phyloP scores from a whole-genome alignment of 2,113 vertebrate genomes.

The Polypterus senegalus region DNA sequence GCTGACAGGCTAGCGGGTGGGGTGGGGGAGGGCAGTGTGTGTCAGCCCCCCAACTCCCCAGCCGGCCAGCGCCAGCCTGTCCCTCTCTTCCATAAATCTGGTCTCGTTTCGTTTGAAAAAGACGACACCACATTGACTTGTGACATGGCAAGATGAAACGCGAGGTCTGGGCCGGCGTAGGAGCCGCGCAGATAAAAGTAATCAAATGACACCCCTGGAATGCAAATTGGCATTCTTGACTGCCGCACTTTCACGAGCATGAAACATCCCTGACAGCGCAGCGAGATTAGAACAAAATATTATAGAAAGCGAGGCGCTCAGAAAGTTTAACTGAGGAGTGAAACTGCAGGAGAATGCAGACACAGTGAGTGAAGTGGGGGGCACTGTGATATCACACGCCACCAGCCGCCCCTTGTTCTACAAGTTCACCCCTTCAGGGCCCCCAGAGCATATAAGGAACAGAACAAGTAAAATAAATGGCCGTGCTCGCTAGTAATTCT shows the following conservation, averaged over 20 bases:
- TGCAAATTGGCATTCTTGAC: slow-evolving; percentile 87
- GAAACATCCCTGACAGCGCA: slow-evolving; percentile 72
- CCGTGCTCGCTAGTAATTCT: no score
- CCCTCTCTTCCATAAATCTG: neutral
- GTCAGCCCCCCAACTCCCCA: slow-evolving; percentile 26
- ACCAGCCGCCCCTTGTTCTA: neutral
- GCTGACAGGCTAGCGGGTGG: slow-evolving; percentile 63
- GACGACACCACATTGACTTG: slow-evolving; percentile 58
- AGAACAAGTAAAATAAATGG: no score
- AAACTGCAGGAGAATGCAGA: slow-evolving; percentile 34
- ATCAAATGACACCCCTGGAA: slow-evolving; percentile 91
- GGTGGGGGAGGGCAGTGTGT: slow-evolving; percentile 33
- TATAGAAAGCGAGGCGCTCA: slow-evolving; percentile 61
- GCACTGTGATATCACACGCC: slow-evolving; percentile 13
- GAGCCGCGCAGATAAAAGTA: slow-evolving; percentile 78
- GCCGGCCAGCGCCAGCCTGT: neutral
- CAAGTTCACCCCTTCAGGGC: no score
- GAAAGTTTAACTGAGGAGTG: slow-evolving; percentile 51
- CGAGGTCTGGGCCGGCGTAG: slow-evolving; percentile 60
- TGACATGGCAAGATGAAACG: slow-evolving; percentile 74
- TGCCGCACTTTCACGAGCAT: slow-evolving; percentile 66
- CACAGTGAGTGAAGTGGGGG: slow-evolving; percentile 14
- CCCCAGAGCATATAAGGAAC: no score
- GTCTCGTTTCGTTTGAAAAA: slow-evolving; percentile 36
- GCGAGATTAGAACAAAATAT: slow-evolving; percentile 71